Evolutionary conservation across 2,797 vertebrate species (phyloP).

Genomic region (Coregonus sp.): DNA sequence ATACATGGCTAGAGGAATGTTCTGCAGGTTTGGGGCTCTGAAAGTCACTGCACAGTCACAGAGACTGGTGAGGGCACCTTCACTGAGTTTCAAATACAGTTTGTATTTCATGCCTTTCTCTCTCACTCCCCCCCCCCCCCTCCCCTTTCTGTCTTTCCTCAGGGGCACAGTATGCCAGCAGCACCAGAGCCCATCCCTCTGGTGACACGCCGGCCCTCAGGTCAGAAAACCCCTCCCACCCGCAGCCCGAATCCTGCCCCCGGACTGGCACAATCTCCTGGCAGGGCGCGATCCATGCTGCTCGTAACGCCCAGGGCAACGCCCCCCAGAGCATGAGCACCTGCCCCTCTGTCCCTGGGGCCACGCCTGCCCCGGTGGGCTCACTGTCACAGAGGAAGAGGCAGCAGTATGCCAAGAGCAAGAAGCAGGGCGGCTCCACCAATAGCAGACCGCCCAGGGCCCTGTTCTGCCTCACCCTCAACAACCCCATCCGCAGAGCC

Average conservation of each 20-base stretch:
- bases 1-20: neutral
- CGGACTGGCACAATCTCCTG: slow-evolving; percentile 81
- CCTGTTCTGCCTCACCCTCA: slow-evolving; percentile 97
- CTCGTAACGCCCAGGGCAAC: slow-evolving; percentile 79
- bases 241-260: slow-evolving; percentile 67
- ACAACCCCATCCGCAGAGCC: slow-evolving; percentile 97
- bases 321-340: slow-evolving; percentile 80
- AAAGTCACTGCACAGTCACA: neutral
- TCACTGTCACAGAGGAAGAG: slow-evolving; percentile 95
- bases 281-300: slow-evolving; percentile 93
- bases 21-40: neutral
- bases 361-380: slow-evolving; percentile 79
- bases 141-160: slow-evolving; percentile 28
- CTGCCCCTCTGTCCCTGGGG: slow-evolving; percentile 55
- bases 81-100: neutral
- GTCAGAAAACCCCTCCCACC: slow-evolving; percentile 80
- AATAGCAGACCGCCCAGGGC: slow-evolving; percentile 94
- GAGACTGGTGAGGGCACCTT: neutral
- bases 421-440: slow-evolving; percentile 93
- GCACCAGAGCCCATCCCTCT: slow-evolving; percentile 83
- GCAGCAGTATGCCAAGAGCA: slow-evolving; percentile 98
- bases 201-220: slow-evolving; percentile 82
- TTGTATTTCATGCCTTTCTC: neutral
- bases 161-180: slow-evolving; percentile 95
- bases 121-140: neutral